These are phyloP conservation scores for Allacma fusca DNA, from an alignment of 2,888 invertebrate species.

Conservation along the genomic window DNA sequence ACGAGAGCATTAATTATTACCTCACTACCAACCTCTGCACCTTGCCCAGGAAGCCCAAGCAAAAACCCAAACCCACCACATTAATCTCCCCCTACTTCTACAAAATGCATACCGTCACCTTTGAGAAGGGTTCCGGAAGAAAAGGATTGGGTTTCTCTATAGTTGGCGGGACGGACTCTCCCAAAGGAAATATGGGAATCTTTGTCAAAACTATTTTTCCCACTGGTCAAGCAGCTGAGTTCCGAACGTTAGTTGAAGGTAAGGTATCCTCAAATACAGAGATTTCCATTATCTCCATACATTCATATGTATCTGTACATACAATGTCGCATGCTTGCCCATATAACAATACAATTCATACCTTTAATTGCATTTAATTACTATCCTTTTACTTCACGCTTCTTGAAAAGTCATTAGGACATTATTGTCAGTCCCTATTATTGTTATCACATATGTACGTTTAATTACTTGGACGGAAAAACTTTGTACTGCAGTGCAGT, in stretches of 20 bases:
- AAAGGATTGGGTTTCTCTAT: slow-evolving; percentile 90
- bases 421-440: too few relatives aligned
- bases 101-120: slow-evolving; percentile 54
- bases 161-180: slow-evolving; percentile 79
- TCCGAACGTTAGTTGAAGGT: slow-evolving; percentile 85
- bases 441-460: too few relatives aligned
- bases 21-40: slow-evolving; percentile 59
- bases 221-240: slow-evolving; percentile 84
- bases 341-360: too few relatives aligned
- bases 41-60: slow-evolving; percentile 56
- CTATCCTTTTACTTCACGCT: too few relatives aligned
- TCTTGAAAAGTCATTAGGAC: too few relatives aligned
- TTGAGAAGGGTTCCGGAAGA: slow-evolving; percentile 80
- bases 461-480: too few relatives aligned
- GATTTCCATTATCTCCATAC: too few relatives aligned
- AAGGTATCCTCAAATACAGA: too few relatives aligned
- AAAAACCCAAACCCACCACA: neutral
- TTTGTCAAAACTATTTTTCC: slow-evolving; percentile 89
- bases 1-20: slow-evolving; percentile 56
- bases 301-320: too few relatives aligned
- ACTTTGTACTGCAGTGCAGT: too few relatives aligned
- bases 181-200: slow-evolving; percentile 87
- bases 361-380: too few relatives aligned
- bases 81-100: slow-evolving; percentile 47
- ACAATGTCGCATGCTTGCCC: too few relatives aligned